These are phyloP conservation scores for Gymnarchus niloticus DNA, from an alignment of 2,113 vertebrate species.

Conservation along the genomic window DNA sequence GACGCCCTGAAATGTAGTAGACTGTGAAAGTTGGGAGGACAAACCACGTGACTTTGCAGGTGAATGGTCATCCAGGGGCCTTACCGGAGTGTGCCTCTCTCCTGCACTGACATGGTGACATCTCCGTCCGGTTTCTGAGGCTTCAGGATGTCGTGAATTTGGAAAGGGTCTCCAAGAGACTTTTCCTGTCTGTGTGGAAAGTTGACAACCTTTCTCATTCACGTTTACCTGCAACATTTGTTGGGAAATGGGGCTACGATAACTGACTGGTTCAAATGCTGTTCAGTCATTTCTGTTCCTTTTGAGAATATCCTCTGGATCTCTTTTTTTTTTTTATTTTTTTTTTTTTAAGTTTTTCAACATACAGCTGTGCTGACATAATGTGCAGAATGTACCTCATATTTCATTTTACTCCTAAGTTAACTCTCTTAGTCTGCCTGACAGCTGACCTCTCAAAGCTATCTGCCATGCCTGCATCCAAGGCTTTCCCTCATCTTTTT, in stretches of 20 bases:
- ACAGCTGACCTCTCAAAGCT: background rate
- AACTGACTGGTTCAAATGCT: background rate
- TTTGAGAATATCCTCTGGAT: background rate
- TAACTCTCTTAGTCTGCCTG: background rate
- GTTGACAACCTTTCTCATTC: background rate
- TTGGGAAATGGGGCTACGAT: background rate
- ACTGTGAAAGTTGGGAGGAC: background rate
- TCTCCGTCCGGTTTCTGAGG: no score
- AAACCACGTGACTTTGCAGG: background rate
- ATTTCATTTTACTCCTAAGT: background rate
- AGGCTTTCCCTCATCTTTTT: background rate
- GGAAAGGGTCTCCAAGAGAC: background rate
- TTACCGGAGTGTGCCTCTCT: no score
- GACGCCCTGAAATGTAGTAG: no score
- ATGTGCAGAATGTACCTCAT: background rate
- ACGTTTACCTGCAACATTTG: background rate
- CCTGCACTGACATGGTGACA: no score
- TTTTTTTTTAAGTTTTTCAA: background rate
- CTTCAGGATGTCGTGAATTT: background rate
- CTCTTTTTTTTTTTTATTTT: background rate
- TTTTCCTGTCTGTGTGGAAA: background rate
- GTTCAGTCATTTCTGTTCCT: background rate
- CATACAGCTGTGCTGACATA: background rate
- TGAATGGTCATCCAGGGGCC: background rate
- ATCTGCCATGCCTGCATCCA: background rate